Evolutionary conservation across 2,113 vertebrate species (phyloP).

Genomic region (Aix galericulata): DNA sequence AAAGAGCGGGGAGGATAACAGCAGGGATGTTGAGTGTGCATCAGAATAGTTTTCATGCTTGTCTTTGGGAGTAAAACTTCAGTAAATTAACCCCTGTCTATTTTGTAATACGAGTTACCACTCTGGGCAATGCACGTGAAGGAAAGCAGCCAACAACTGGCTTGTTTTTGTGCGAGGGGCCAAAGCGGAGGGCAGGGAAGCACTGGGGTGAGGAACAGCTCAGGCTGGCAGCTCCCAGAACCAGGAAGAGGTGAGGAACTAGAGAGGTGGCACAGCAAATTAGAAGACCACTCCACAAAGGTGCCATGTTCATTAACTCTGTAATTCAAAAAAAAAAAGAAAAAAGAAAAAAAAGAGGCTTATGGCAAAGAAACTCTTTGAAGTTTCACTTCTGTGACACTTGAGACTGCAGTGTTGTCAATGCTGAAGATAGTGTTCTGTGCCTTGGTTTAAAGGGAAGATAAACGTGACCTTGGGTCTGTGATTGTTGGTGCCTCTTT

Average conservation of each 20-base stretch:
- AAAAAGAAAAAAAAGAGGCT: neutral
- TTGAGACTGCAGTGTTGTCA: neutral
- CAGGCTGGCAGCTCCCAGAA: neutral
- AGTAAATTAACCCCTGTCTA: neutral
- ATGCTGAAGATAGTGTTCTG: neutral
- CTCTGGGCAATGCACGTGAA: neutral
- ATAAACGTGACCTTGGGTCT: constrained; percentile 18
- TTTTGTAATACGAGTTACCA: constrained; percentile 14
- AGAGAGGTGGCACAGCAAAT: neutral
- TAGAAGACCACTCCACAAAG: neutral
- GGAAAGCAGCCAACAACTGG: neutral
- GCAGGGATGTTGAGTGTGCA: neutral
- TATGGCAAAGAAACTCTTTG: neutral
- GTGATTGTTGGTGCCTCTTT: constrained; percentile 1
- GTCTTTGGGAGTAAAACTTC: constrained; percentile 15
- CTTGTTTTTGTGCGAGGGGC: neutral
- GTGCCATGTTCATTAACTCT: neutral
- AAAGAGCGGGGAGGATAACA: neutral
- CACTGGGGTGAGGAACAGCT: neutral
- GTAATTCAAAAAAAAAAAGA: neutral
- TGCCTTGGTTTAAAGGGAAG: constrained; percentile 15
- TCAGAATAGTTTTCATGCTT: neutral
- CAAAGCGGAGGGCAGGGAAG: neutral
- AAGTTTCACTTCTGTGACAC: constrained; percentile 1
- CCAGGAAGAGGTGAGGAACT: neutral